Conservation (phyloP, 2,797 vertebrate genomes). For the Sarcophilus harrisii region DNA sequence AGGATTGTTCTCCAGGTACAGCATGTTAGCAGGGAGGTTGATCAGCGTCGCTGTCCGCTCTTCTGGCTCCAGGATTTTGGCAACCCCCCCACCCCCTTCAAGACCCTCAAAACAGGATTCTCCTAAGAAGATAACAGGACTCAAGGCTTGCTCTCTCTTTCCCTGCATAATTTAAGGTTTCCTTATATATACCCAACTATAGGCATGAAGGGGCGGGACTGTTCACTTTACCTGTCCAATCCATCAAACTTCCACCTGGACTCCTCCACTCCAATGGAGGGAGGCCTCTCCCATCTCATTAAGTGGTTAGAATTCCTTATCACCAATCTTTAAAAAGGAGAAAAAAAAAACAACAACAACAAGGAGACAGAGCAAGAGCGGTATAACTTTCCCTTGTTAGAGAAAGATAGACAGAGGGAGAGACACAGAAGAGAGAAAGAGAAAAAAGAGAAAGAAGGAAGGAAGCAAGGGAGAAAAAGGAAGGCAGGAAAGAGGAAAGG, state of each 20-base stretch:
- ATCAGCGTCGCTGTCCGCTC: conserved; percentile 97
- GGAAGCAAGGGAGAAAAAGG: no score
- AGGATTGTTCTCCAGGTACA: conserved; percentile 99
- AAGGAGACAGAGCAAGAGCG: conserved; percentile 52
- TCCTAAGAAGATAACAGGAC: conserved; percentile 88
- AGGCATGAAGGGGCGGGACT: conserved; percentile 91
- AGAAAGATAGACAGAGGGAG: not conserved
- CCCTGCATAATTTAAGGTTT: conserved; percentile 92
- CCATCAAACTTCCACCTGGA: conserved; percentile 92
- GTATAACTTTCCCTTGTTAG: conserved; percentile 79
- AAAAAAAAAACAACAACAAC: conserved; percentile 63
- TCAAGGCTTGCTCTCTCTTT: conserved; percentile 85
- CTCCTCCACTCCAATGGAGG: conserved; percentile 89
- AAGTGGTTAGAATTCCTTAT: conserved; percentile 91
- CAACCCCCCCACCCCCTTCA: conserved; percentile 90
- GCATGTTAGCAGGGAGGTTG: conserved; percentile 99
- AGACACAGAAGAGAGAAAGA: not conserved
- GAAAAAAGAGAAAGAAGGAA: no score
- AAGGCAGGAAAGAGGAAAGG: no score
- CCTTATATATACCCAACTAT: conserved; percentile 94
- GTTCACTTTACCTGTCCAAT: conserved; percentile 94
- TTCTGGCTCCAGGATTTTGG: conserved; percentile 98
- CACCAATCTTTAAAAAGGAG: conserved; percentile 88
- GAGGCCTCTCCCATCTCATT: conserved; percentile 91
- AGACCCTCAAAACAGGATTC: conserved; percentile 85